These are phyloP conservation scores for Rotaria macrura DNA, from an alignment of 2,888 invertebrate species.

Conservation along the genomic window DNA sequence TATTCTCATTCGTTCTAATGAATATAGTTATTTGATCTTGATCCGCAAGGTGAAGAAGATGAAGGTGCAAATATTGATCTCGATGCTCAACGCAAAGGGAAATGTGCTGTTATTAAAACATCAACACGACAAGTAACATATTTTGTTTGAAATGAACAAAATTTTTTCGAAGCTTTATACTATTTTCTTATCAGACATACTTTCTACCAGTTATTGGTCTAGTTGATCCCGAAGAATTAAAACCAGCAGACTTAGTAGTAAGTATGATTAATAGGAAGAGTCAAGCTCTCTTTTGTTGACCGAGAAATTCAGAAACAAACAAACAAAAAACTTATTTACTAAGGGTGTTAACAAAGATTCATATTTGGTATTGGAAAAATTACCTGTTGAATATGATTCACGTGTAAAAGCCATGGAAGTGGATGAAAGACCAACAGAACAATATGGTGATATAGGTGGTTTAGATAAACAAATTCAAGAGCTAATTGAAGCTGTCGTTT, in stretches of 20 bases:
- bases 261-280: too few species aligned
- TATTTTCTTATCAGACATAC: conserved; percentile 60
- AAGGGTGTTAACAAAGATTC: conserved; percentile 66
- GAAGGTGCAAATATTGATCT: conserved; percentile 94
- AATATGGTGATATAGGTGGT: conserved; percentile 98
- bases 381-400: conserved; percentile 88
- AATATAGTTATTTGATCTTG: conserved; percentile 71
- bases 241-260: conserved; percentile 72
- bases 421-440: conserved; percentile 95
- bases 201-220: conserved; percentile 95
- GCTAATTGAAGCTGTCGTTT: conserved; percentile 92
- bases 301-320: neutral
- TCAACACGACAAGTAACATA: conserved; percentile 64
- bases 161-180: too few species aligned
- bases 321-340: conserved; percentile 30
- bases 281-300: too few species aligned
- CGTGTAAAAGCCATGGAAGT: conserved; percentile 98
- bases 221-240: conserved; percentile 93
- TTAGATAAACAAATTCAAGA: conserved; percentile 92
- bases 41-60: conserved; percentile 86
- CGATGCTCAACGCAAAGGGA: conserved; percentile 93
- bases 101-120: conserved; percentile 98
- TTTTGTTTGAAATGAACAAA: neutral
- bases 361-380: conserved; percentile 87
- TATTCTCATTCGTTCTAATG: neutral